Evolutionary conservation across 2,113 vertebrate species (phyloP).

Genomic region (Pandion haliaetus): DNA sequence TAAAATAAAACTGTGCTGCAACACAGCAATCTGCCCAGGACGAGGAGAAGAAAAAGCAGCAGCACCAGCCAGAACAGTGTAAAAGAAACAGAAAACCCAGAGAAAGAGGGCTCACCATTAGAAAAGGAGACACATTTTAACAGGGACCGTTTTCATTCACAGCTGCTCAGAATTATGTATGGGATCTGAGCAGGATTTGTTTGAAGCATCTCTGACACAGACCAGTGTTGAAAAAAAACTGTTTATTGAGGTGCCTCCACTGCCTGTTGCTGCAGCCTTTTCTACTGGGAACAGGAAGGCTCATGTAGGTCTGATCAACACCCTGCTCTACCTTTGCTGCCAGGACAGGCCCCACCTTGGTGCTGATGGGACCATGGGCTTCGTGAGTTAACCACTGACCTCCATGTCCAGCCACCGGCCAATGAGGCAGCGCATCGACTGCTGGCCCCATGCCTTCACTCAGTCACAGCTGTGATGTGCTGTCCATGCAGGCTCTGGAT

Average conservation of each 20-base stretch:
- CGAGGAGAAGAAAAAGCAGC: neutral
- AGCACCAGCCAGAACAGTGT: neutral
- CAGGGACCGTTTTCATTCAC: rapidly evolving
- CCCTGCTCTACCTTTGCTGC: neutral
- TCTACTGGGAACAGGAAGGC: neutral
- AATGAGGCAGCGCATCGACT: neutral
- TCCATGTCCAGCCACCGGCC: rapidly evolving
- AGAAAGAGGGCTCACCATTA: rapidly evolving
- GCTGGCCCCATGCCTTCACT: neutral
- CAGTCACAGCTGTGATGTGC: rapidly evolving
- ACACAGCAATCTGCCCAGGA: neutral
- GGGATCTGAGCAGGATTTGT: neutral
- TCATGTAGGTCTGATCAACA: neutral
- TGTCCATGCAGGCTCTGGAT: neutral
- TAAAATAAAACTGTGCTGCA: neutral
- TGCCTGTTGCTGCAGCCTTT: neutral
- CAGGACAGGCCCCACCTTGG: neutral
- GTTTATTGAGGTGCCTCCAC: neutral
- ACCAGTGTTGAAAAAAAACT: neutral
- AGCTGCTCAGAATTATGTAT: neutral
- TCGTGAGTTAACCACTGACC: neutral
- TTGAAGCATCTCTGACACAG: neutral
- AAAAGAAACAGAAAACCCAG: neutral
- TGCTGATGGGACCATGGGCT: rapidly evolving
- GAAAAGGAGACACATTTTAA: neutral